phyloP scores from a whole-genome alignment of 2,797 vertebrate genomes.

The Coregonus ussuriensis region DNA sequence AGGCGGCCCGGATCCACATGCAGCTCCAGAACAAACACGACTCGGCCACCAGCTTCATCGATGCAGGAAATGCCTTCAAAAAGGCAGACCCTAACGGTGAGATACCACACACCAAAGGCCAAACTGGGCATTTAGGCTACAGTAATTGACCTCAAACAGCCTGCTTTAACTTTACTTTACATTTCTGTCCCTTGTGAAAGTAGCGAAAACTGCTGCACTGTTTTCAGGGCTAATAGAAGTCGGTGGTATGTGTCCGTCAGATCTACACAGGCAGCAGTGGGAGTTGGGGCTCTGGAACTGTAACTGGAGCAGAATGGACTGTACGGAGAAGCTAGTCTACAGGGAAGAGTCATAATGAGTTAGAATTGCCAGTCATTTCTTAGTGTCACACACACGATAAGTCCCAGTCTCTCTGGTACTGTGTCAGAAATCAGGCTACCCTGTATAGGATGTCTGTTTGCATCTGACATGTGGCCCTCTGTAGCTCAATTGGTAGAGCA shows the following conservation, averaged over 20 bases:
- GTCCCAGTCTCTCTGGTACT: not conserved
- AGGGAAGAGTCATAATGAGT: not conserved
- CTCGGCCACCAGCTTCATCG: conserved; percentile 94
- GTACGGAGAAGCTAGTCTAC: conserved; percentile 8
- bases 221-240: not conserved
- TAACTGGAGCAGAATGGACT: not conserved
- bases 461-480: not conserved
- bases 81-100: conserved; percentile 96
- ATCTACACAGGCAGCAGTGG: not conserved
- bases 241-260: not conserved
- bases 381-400: not conserved
- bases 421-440: conserved; percentile 2
- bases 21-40: conserved; percentile 99
- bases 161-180: not conserved
- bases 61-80: conserved; percentile 96
- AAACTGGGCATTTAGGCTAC: not conserved
- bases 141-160: not conserved
- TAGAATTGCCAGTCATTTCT: not conserved
- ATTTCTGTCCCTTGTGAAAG: not conserved
- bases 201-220: not conserved
- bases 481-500: no score
- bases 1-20: conserved; percentile 94
- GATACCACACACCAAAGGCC: conserved; percentile 17
- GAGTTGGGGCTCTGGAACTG: not conserved
- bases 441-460: not conserved